Evolutionary conservation across 2,797 vertebrate species (phyloP), one percentile per base, ranked within the genome.

Genomic region (Pseudomugil gertrudae): DNA sequence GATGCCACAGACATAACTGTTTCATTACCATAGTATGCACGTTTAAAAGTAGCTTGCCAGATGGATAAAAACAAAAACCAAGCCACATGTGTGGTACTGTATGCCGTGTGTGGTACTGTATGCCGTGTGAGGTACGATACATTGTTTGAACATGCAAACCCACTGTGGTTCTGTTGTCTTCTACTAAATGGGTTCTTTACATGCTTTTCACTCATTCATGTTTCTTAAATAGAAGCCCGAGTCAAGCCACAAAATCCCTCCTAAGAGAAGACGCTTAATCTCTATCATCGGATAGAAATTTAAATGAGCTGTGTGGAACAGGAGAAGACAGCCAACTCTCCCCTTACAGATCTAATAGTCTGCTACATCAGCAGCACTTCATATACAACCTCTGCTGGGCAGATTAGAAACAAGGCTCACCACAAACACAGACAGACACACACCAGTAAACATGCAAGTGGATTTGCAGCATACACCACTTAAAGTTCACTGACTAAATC

Each of bases 251-350:
- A 89, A 72, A 65, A 83, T 76, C 69, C 80, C 50, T 82, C 67
- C 69, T 26, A 36, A 68, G 79, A 81, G 82, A 78, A 33, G 48
- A 67, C 48, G 66, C 84, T 89, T 90, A 79, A 88, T 86, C 84
- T 81, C 70, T 8, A 54, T 77, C 83, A 73, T 84, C 62, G 58
- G 65, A 79, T 85, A 74, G 65, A 83, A 66, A 84, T 84, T 80
- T 87, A 89, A 91, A 92, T 80, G 89, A 91, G 85, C 90, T 92
- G 90, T 69, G 85, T 57, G 84, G 87, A 84, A 88, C 52, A 79
- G 81, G 85, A 87, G 90, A 88, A 86, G 91, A 89, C 87, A 90
- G 86, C 70, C 72, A 72, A 48, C 72, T 60, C 76, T 90, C 82
- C 78, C 60, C 68, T 84, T 82, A 73, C 77, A 69, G 80, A 64